Evolutionary conservation across 2,888 invertebrate species (phyloP).

Genomic region (Sipha maydis): DNA sequence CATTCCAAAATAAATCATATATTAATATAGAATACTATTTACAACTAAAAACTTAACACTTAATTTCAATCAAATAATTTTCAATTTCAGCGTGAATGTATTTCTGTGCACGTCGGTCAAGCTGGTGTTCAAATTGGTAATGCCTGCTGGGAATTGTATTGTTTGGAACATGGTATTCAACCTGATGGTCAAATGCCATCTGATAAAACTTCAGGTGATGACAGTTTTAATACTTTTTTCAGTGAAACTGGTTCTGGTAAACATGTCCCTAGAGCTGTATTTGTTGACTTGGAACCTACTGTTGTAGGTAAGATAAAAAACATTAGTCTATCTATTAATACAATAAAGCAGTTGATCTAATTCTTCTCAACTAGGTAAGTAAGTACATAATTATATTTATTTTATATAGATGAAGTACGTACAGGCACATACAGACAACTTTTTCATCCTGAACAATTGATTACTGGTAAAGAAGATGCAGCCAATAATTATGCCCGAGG

Average conservation of each 20-base stretch:
- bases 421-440: slow-evolving; percentile 94
- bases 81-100: slow-evolving; percentile 77
- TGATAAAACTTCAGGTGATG: slow-evolving; percentile 91
- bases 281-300: slow-evolving; percentile 95
- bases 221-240: slow-evolving; percentile 95
- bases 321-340: not conserved
- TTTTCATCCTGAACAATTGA: slow-evolving; percentile 97
- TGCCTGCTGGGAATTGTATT: slow-evolving; percentile 90
- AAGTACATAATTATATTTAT: slow-evolving; percentile 36
- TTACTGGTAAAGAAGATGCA: slow-evolving; percentile 96
- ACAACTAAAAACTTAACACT: too few species aligned
- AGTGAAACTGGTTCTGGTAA: slow-evolving; percentile 95
- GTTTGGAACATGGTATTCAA: slow-evolving; percentile 89
- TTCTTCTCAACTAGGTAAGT: not conserved
- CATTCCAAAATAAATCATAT: too few species aligned
- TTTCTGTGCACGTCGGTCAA: slow-evolving; percentile 82
- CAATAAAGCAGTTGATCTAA: not conserved
- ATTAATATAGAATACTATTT: too few species aligned
- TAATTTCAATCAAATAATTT: too few species aligned
- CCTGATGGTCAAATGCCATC: slow-evolving; percentile 95
- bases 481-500: slow-evolving; percentile 98
- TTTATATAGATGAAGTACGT: slow-evolving; percentile 80
- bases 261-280: slow-evolving; percentile 93
- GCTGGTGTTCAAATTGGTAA: slow-evolving; percentile 91
- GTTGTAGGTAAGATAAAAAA: slow-evolving; percentile 77